Evolutionary conservation across 2,113 vertebrate species (phyloP), one percentile per base, ranked within the genome.

Genomic region (Siphamia tubifer): DNA sequence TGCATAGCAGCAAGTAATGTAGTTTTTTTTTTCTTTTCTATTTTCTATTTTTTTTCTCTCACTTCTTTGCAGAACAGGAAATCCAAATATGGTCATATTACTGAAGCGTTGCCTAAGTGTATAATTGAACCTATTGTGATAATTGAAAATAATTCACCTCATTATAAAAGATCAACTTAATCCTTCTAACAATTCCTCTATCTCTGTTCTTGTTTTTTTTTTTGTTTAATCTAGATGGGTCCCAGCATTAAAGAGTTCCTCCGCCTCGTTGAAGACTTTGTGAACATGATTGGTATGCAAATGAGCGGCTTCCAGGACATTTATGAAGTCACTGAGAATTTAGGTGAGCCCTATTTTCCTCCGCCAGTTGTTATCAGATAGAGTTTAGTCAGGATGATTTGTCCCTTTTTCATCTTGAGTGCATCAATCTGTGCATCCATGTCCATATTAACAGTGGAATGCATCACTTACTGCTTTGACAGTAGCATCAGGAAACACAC

Each of bases 251-350:
- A 92, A 79, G 95, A 96, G 66, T 91, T 99, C 53, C 95, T 99
- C 82, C 91, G 87, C 72, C 91, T 98, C 0, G 87, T 99, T 7
- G 98, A 99, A 73, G 94, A 98, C 79, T 98, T 96, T 40, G 95
- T 99, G 48, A 95, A 95, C 43, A 95, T 98, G 91, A 95, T 99
- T 0, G 95, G 96, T 13, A 94, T 93, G 49, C 95, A 96, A 72
- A 96, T 99, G 96, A 98, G 97, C 71, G 96, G 96, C 84, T 94
- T 99, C 74, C 94, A 95, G 83, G 96, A 98, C 19, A 94, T 96
- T 30, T 99, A 99, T 68, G 96, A 99, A 93, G 95, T 97, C 90
- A 98, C 97, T 0, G 96, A 99, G 83, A 99, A 99, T 67, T 92
- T 99, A 86, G 97, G 98, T 99, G 92, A 95, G 96, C 73, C 3